phyloP scores from a whole-genome alignment of 1,140 invertebrate genomes.

The Palaemon carinicauda region DNA sequence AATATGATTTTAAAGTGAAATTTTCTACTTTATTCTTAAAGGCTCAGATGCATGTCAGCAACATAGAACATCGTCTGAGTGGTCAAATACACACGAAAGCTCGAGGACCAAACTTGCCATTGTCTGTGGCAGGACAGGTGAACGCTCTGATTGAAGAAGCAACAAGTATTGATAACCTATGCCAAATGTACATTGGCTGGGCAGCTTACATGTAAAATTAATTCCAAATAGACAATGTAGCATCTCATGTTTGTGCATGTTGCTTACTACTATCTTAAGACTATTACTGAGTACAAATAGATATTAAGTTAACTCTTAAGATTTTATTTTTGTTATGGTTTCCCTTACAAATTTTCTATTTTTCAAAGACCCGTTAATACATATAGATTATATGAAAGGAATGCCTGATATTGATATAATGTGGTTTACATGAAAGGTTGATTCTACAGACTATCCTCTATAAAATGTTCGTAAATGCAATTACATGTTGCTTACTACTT shows the following conservation, averaged over 20 bases:
- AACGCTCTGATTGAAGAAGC: constrained; percentile 91
- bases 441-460: too few species aligned
- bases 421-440: too few species aligned
- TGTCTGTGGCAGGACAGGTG: constrained; percentile 94
- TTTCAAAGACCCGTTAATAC: too few species aligned
- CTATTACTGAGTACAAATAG: neutral
- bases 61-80: constrained; percentile 83
- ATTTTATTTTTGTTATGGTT: too few species aligned
- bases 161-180: constrained; percentile 85
- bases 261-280: neutral
- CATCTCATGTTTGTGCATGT: neutral
- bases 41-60: constrained; percentile 80
- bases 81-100: constrained; percentile 75
- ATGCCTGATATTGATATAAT: too few species aligned
- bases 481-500: too few species aligned
- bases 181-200: constrained; percentile 98
- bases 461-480: too few species aligned
- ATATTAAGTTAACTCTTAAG: neutral
- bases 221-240: neutral
- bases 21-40: constrained; percentile 63
- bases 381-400: too few species aligned
- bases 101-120: constrained; percentile 63
- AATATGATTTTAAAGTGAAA: neutral
- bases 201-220: constrained; percentile 77
- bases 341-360: too few species aligned